phyloP scores from a whole-genome alignment of 1,140 invertebrate genomes.

The Colletes latitarsis region DNA sequence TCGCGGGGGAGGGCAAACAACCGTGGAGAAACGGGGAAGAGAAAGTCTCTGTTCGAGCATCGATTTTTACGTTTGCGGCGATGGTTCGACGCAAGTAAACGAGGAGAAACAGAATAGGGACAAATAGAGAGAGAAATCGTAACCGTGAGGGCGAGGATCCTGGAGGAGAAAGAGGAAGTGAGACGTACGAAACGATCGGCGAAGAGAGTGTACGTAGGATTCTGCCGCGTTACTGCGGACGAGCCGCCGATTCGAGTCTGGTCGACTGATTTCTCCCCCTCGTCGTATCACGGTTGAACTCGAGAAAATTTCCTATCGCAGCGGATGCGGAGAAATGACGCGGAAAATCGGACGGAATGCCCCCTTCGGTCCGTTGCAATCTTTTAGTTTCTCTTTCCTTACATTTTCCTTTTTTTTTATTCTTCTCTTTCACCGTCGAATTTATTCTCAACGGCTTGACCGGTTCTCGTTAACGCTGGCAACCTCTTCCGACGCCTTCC shows the following conservation, averaged over 20 bases:
- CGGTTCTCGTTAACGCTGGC: conserved; percentile 49
- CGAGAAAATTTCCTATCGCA: conserved; percentile 60
- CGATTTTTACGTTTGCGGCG: conserved; percentile 40
- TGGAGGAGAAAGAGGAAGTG: conserved; percentile 27
- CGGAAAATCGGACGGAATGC: conserved; percentile 53
- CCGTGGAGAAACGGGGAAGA: neutral
- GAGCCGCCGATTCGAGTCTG: conserved; percentile 53
- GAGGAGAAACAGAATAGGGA: conserved; percentile 11
- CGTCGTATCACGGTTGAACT: conserved; percentile 49
- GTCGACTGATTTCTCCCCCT: conserved; percentile 57
- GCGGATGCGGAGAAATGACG: conserved; percentile 58
- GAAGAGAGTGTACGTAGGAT: conserved; percentile 35
- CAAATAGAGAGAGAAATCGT: conserved; percentile 11
- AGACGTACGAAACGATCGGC: conserved; percentile 30
- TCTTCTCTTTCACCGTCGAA: conserved; percentile 6
- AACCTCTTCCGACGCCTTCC: neutral
- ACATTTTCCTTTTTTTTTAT: neutral
- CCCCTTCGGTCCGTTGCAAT: conserved; percentile 35
- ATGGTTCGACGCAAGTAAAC: conserved; percentile 19
- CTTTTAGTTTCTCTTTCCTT: conserved; percentile 30
- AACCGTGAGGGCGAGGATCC: neutral
- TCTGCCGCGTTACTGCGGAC: conserved; percentile 55
- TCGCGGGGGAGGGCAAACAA: conserved; percentile 11
- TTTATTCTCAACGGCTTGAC: conserved; percentile 48
- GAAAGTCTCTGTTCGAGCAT: neutral